These are phyloP conservation scores for Autographa gamma DNA, from an alignment of 2,888 invertebrate genomes.

Conservation along the genomic window DNA sequence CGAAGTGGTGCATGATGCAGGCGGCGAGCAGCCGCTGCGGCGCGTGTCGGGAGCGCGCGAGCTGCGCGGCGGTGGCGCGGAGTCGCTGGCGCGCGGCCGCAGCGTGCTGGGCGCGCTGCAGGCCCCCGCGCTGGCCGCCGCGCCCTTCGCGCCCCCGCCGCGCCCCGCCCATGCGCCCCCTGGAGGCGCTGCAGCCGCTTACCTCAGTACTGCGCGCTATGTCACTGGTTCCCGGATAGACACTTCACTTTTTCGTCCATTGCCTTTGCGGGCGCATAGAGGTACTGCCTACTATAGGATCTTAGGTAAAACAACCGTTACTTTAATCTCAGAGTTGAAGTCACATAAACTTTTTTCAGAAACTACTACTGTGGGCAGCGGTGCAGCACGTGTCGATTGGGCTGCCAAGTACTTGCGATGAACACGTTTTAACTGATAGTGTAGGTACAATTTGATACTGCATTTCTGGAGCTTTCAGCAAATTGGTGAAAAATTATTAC, in stretches of 20 bases:
- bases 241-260: slow-evolving; percentile 82
- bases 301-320: background rate
- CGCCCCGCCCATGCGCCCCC: slow-evolving; percentile 39
- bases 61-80: slow-evolving; percentile 38
- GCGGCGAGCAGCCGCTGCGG: slow-evolving; percentile 59
- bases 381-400: slow-evolving; percentile 91
- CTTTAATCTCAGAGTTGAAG: background rate
- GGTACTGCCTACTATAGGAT: slow-evolving; percentile 63
- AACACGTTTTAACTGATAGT: slow-evolving; percentile 26
- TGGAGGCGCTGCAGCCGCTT: slow-evolving; percentile 93
- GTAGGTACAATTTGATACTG: background rate
- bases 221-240: slow-evolving; percentile 91
- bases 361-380: slow-evolving; percentile 77
- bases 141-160: slow-evolving; percentile 37
- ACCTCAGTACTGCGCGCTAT: slow-evolving; percentile 94
- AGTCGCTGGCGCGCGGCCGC: slow-evolving; percentile 21
- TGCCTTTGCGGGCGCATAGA: slow-evolving; percentile 77
- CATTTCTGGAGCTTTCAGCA: background rate
- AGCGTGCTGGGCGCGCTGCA: slow-evolving; percentile 54
- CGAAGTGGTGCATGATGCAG: slow-evolving; percentile 74
- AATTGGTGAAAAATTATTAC: background rate
- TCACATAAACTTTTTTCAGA: slow-evolving; percentile 67
- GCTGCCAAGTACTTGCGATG: slow-evolving; percentile 92
- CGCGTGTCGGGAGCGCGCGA: slow-evolving; percentile 57
- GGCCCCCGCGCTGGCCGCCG: slow-evolving; percentile 32